Base-by-base conservation (phyloP, 2,888 invertebrate genomes). In the Saturnia japonica region DNA sequence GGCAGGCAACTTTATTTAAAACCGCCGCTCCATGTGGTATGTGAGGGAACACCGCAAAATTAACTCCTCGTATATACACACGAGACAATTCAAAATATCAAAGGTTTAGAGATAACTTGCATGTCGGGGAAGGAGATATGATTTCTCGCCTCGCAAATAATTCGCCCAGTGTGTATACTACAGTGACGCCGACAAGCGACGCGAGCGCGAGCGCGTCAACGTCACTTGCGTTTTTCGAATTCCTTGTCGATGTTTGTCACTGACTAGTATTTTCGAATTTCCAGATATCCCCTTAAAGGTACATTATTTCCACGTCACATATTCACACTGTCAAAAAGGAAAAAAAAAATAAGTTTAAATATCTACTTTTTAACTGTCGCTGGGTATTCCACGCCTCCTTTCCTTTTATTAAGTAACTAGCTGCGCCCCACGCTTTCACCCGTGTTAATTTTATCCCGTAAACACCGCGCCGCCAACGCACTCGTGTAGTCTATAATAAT, bases 71-170 rank as follows among this genome's bases (percentile, higher is more conserved):
- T n/a, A n/a, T n/a, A n/a, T 14, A 64, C 40, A 64, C 40, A 19
- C 14, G 34, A 64, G 64, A 34, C 64, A 40, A 9, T 64, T 64
- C 40, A 64, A 40, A 34, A 40, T n/a, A 40, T 64, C 19, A 64
- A 19, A 40, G 16, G 40, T 12, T 57, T 19, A 12, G 22, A 57
- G n/a, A 64, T 40, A 64, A 40, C 64, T 40, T n/a, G 64, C n/a
- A 64, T 40, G 64, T 34, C 40, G 57, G 19, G 0, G 7, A 28
- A 34, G 19, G 34, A 19, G 64, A 19, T 19, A 8, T 12, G 64
- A 64, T 64, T 64, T 64, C 64, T 64, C 64, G 64, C 40, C 64
- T 64, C 64, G 34, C 34, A 11, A 62, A 34, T 62, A 62, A 62
- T 62, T 62, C 62, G 34, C 62, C 34, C 9, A 16, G 62, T 62